Base-by-base conservation (phyloP, 2,888 invertebrate genomes). In the Orthosia incerta region DNA sequence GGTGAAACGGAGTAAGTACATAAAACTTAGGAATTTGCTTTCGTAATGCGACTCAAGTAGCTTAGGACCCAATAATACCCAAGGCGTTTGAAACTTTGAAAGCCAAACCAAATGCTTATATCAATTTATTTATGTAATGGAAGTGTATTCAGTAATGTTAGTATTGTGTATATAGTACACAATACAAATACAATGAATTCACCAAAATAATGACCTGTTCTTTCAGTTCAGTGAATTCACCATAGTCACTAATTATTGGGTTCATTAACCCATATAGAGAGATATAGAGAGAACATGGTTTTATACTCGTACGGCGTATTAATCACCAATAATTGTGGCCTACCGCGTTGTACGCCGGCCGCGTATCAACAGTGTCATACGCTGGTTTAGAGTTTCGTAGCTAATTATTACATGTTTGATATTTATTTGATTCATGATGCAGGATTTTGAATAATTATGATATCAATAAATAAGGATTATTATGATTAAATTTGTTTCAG, bases 291-390 rank as follows among this genome's bases (percentile, higher is more conserved):
- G 13, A 26, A 50, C 16, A 51, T 50, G 15, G 26, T 18, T 81
- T 9, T 9, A 9, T 39, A n/a, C n/a, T n/a, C n/a, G n/a, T n/a
- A 65, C 45, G 55, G 48, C 57, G 57, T 59, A 68, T 77, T 68
- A 65, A 77, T 72, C 18, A 59, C 39, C 31, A 71, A 63, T 76
- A 71, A 68, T 64, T 68, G 60, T 65, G 64, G 76, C 16, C 20
- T 62, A 57, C 57, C 68, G 50, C 72, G 56, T 45, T 80, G 59
- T 63, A 67, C 39, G 55, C 55, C 20, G 11, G 51, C 20, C n/a
- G 53, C 69, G 53, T 61, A 53, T 23, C 62, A 50, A 79, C 50
- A 50, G 20, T 46, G n/a, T 15, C 23, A 45, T 59, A 46, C 50
- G n/a, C 23, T 51, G 63, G 65, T 74, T 60, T 65, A 56, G 46